phyloP scores from a whole-genome alignment of 30 jellyfish, hydroid and myxozoan species.

The Turritopsis dohrnii region DNA sequence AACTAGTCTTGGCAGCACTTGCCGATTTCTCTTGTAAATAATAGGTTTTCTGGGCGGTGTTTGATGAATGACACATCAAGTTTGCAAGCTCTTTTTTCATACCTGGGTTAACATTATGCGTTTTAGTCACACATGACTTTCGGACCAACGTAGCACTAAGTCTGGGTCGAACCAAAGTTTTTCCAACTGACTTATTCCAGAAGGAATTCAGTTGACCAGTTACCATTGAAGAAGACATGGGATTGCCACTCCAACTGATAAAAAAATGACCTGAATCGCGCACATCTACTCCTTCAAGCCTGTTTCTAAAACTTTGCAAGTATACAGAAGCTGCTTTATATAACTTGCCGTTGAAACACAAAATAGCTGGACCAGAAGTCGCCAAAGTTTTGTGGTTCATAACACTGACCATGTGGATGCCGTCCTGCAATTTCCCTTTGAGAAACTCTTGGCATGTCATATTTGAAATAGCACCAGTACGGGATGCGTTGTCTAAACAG shows the following conservation, averaged over 20 bases:
- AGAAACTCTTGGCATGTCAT: constrained; percentile 13
- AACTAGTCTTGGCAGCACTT: neutral
- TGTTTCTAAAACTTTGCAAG: neutral
- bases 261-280: neutral
- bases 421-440: neutral
- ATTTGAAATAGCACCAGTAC: constrained; percentile 36
- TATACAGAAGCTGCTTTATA: neutral
- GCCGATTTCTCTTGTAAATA: neutral
- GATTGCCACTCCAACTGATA: neutral
- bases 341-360: neutral
- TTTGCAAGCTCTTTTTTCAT: neutral
- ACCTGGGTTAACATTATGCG: neutral
- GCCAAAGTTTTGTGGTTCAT: constrained; percentile 19
- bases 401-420: neutral
- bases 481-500: constrained; percentile 35
- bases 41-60: neutral
- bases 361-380: constrained; percentile 30
- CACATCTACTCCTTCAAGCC: neutral
- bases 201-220: neutral
- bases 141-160: neutral
- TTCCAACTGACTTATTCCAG: neutral
- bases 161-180: neutral
- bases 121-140: neutral
- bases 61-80: neutral
- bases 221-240: constrained; percentile 6